Conservation (phyloP, 2,113 vertebrate genomes). For the Periophthalmodon schlosseri region DNA sequence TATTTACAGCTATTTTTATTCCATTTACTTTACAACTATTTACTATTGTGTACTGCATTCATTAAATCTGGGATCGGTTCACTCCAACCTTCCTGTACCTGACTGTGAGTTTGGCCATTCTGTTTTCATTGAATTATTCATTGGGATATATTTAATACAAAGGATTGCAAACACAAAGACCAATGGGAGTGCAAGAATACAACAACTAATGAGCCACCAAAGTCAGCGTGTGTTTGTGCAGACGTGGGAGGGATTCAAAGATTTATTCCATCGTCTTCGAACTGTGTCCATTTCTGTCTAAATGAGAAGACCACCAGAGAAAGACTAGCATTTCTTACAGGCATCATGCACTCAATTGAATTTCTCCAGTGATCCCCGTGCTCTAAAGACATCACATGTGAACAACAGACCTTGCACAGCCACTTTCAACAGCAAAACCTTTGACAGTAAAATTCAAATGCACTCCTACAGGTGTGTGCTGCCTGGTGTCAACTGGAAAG, state of each 20-base stretch:
- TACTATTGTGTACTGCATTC: not conserved
- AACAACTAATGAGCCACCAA: not conserved
- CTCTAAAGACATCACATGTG: not conserved
- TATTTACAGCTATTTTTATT: not conserved
- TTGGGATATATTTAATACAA: not conserved
- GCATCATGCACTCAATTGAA: conserved; percentile 4
- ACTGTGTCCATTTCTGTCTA: conserved; percentile 30
- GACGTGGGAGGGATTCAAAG: not conserved
- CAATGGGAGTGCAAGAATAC: not conserved
- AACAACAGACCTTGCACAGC: not conserved
- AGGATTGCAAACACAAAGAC: not conserved
- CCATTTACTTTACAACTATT: not conserved
- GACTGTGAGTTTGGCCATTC: not conserved
- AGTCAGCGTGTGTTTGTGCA: not conserved
- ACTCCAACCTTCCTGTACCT: not conserved
- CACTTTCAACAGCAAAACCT: conserved; percentile 10
- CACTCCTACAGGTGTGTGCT: conserved; percentile 23
- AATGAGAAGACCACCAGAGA: conserved; percentile 22
- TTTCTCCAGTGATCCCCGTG: not conserved
- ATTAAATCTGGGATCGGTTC: not conserved
- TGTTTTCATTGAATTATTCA: not conserved
- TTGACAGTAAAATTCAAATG: conserved; percentile 3
- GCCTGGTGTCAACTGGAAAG: not conserved
- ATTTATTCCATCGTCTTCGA: conserved; percentile 11
- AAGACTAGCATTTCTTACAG: conserved; percentile 4